Evolutionary conservation across 2,888 invertebrate genomes (phyloP).

Genomic region (Cremastinae sp.): DNA sequence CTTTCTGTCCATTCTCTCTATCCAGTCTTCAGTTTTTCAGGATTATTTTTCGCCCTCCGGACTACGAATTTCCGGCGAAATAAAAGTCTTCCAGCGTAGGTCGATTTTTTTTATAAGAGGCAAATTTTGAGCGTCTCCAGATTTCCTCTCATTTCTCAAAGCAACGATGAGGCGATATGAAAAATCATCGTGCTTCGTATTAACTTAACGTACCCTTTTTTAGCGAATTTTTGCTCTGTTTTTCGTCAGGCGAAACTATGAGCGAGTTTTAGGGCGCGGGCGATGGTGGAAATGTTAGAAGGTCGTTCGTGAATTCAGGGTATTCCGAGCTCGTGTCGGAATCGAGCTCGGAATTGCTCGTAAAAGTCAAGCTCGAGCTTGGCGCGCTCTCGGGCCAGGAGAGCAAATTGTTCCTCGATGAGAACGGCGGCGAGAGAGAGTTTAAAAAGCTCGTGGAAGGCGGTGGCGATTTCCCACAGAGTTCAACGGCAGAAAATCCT

Average conservation of each 20-base stretch:
- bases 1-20: neutral
- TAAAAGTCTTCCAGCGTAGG: neutral
- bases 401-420: slow-evolving; percentile 73
- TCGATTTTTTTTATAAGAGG: neutral
- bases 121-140: neutral
- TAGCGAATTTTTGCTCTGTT: neutral
- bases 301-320: slow-evolving; percentile 79
- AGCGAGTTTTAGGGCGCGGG: slow-evolving; percentile 73
- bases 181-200: too few species aligned
- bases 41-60: neutral
- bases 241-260: neutral
- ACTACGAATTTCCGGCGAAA: neutral
- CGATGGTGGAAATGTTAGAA: slow-evolving; percentile 77
- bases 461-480: slow-evolving; percentile 81
- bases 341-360: slow-evolving; percentile 78
- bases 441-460: slow-evolving; percentile 82
- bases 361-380: slow-evolving; percentile 78
- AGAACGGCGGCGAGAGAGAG: slow-evolving; percentile 82
- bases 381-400: slow-evolving; percentile 79
- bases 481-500: slow-evolving; percentile 72
- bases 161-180: too few species aligned
- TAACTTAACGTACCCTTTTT: neutral
- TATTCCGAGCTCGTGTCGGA: slow-evolving; percentile 78
- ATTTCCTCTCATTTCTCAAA: too few species aligned
- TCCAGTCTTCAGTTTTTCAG: neutral